Conservation (phyloP, 2,797 vertebrate species). For the Macroramphosus scolopax region DNA sequence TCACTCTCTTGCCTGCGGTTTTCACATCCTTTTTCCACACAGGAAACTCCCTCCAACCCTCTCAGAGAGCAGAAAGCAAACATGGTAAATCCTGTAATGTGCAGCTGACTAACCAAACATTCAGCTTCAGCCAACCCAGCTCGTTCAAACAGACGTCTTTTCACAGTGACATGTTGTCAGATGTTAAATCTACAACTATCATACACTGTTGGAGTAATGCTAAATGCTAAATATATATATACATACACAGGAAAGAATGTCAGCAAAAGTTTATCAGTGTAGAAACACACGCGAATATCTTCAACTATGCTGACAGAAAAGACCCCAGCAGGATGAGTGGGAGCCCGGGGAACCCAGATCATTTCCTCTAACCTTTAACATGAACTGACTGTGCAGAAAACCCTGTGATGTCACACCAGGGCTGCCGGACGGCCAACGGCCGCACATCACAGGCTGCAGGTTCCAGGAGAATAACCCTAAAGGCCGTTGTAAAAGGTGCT, state of each 20-base stretch:
- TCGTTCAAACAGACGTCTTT: background rate
- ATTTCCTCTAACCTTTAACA: slow-evolving; percentile 30
- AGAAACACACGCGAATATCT: slow-evolving; percentile 21
- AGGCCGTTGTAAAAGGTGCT: too few relatives aligned
- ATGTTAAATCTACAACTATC: too few relatives aligned
- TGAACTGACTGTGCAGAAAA: slow-evolving; percentile 33
- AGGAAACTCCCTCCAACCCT: slow-evolving; percentile 34
- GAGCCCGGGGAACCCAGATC: slow-evolving; percentile 6
- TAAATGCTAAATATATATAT: too few relatives aligned
- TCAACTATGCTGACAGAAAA: slow-evolving; percentile 23
- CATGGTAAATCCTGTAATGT: slow-evolving; percentile 1
- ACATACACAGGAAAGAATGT: slow-evolving; percentile 3
- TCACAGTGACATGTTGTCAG: background rate
- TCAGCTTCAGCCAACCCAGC: background rate
- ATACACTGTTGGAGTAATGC: too few relatives aligned
- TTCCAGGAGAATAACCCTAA: too few relatives aligned
- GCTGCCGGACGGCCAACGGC: background rate
- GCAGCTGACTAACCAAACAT: background rate
- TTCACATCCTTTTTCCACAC: slow-evolving; percentile 32
- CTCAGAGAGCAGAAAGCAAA: slow-evolving; percentile 11
- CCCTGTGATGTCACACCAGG: background rate
- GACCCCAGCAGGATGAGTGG: slow-evolving; percentile 31
- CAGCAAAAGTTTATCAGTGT: slow-evolving; percentile 14
- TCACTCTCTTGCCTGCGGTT: background rate
- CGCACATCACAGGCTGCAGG: background rate